A percentile compares a stretch with the other conserved stretches of the same genome.
These are phyloP conservation scores for Thymelicus lineola DNA, from an alignment of 2,888 invertebrate species.

Conservation along the genomic window DNA sequence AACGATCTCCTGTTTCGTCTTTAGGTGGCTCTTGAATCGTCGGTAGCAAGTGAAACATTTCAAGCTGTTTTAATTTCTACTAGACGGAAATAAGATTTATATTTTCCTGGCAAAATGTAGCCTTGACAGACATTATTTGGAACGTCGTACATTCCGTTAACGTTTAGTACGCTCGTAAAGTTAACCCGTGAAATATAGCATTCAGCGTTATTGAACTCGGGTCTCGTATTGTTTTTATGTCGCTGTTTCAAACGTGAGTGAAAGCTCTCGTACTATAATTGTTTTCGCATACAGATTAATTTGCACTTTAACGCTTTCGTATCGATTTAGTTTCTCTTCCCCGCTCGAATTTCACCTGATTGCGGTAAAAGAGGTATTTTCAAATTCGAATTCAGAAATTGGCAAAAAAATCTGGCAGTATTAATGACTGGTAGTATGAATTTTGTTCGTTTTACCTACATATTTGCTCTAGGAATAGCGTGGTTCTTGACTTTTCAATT, in stretches of 20 bases:
- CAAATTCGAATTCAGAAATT: neutral
- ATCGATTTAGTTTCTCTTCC: conserved; percentile 22
- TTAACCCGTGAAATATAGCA: conserved; percentile 43
- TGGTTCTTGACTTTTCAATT: conserved; percentile 28
- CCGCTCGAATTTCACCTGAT: conserved; percentile 6
- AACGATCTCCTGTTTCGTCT: conserved; percentile 29
- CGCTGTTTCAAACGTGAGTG: conserved; percentile 40
- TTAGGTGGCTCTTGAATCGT: conserved; percentile 10
- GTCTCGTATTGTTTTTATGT: conserved; percentile 49
- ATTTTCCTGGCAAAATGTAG: conserved; percentile 9
- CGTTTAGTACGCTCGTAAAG: conserved; percentile 41
- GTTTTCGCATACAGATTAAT: conserved; percentile 38
- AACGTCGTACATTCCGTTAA: conserved; percentile 35
- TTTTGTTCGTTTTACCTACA: no score
- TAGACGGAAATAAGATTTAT: conserved; percentile 17
- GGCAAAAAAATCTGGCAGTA: no score
- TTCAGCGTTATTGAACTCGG: conserved; percentile 33
- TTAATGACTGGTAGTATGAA: no score
- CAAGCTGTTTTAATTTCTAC: neutral
- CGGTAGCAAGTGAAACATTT: neutral
- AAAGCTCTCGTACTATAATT: conserved; percentile 40
- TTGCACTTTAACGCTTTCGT: conserved; percentile 21
- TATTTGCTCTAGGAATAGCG: conserved; percentile 3
- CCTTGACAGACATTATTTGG: conserved; percentile 26
- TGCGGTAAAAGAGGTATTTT: conserved; percentile 10